These are phyloP conservation scores for Seriola dumerili DNA, from an alignment of 2,113 vertebrate species.

Conservation along the genomic window DNA sequence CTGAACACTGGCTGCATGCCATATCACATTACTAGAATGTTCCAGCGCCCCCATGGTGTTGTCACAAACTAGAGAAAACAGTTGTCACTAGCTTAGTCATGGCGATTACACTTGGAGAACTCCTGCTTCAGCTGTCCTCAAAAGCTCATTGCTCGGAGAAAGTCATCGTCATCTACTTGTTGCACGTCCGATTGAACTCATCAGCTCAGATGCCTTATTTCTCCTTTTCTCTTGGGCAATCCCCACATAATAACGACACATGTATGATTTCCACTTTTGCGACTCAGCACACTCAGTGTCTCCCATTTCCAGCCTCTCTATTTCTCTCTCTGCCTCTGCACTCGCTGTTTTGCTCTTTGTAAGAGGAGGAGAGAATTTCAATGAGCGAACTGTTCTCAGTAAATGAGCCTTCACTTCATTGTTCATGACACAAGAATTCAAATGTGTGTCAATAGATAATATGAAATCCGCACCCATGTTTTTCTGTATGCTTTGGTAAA, in stretches of 20 bases:
- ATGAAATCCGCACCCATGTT: constrained; percentile 36
- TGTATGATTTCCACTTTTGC: constrained; percentile 46
- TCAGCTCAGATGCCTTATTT: constrained; percentile 49
- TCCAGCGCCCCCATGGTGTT: constrained; percentile 71
- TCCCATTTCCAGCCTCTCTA: background rate
- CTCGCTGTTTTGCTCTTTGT: constrained; percentile 12
- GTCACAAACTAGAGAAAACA: constrained; percentile 75
- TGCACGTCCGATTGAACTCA: constrained; percentile 43
- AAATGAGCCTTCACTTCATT: constrained; percentile 51
- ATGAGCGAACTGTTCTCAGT: constrained; percentile 27
- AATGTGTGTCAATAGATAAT: constrained; percentile 52
- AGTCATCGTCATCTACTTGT: constrained; percentile 68
- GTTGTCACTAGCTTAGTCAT: constrained; percentile 77
- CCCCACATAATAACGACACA: constrained; percentile 39
- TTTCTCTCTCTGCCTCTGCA: constrained; percentile 10
- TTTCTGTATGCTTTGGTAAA: constrained; percentile 34
- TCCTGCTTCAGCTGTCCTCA: constrained; percentile 62
- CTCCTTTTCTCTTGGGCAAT: constrained; percentile 33
- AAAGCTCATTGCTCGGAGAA: constrained; percentile 59
- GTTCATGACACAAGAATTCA: constrained; percentile 44
- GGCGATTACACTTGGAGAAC: constrained; percentile 71
- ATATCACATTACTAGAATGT: constrained; percentile 73
- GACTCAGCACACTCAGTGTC: constrained; percentile 11
- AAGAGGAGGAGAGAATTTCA: constrained; percentile 43
- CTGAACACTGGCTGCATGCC: constrained; percentile 67